Evolutionary conservation across 2,888 invertebrate species (phyloP).

Genomic region (Athalia circularis): DNA sequence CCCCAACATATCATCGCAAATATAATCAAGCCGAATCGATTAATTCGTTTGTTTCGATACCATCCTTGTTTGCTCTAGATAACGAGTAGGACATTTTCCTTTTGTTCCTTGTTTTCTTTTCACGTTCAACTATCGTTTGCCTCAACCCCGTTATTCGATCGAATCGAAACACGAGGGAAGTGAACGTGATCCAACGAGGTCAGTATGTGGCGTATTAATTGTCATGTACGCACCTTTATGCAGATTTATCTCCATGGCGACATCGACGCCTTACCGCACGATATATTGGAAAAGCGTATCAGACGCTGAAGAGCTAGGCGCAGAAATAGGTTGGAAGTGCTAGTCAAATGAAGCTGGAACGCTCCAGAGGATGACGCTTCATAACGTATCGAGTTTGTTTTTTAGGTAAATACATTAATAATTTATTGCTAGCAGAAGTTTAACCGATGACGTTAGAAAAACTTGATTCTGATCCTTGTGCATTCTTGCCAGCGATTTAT

Average conservation of each 20-base stretch:
- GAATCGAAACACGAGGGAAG: neutral
- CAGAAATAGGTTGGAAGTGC: neutral
- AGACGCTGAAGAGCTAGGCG: constrained; percentile 5
- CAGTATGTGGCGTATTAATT: neutral
- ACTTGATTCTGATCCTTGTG: no score
- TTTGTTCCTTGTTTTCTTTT: no score
- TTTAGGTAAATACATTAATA: no score
- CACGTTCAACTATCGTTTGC: no score
- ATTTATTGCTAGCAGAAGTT: no score
- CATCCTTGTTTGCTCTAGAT: neutral
- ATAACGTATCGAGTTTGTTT: no score
- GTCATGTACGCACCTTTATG: constrained; percentile 13
- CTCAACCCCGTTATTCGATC: neutral
- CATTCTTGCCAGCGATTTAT: no score
- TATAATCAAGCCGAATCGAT: neutral
- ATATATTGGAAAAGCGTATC: neutral
- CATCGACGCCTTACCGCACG: neutral
- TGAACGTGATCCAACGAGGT: neutral
- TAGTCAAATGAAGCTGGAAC: neutral
- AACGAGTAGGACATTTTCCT: neutral
- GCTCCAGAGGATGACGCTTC: no score
- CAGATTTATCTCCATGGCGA: constrained; percentile 8
- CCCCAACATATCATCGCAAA: no score
- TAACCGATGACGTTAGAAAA: no score
- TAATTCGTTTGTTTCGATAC: neutral